A percentile compares a stretch with the other conserved stretches of the same genome.
These are phyloP conservation scores for Laticauda colubrina DNA, from an alignment of 2,113 vertebrate genomes.

Conservation along the genomic window DNA sequence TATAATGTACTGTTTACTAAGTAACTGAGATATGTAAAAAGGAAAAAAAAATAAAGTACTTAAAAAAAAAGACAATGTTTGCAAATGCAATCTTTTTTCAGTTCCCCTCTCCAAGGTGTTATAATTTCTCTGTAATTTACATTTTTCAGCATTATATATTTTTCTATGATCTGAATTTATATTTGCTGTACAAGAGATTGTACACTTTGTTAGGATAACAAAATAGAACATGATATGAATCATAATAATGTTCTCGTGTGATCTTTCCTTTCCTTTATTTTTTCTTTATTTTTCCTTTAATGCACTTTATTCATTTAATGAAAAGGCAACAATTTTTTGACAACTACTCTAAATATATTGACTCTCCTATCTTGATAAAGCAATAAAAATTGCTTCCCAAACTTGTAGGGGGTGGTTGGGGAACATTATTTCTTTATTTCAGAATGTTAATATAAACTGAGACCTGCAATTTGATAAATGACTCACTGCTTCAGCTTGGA, in stretches of 20 bases:
- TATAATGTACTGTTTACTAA: no score
- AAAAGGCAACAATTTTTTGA: not conserved
- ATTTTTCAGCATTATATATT: not conserved
- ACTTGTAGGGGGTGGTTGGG: not conserved
- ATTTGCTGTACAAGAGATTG: not conserved
- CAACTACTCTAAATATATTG: not conserved
- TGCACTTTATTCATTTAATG: not conserved
- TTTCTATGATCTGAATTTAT: not conserved
- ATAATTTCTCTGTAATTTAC: not conserved
- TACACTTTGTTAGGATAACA: not conserved
- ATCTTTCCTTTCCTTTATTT: not conserved
- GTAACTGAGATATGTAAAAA: no score
- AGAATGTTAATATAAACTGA: not conserved
- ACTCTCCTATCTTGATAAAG: not conserved
- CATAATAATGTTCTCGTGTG: not conserved
- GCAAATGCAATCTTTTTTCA: constrained; percentile 13
- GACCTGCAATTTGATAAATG: not conserved
- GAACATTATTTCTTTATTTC: not conserved
- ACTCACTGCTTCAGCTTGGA: not conserved
- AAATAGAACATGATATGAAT: not conserved
- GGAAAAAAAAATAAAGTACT: no score
- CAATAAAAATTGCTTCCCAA: not conserved
- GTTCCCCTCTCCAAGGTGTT: not conserved
- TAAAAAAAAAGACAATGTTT: constrained; percentile 1
- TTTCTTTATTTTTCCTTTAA: not conserved